Percentiles rank a stretch among this genome's conserved stretches.
Conservation (phyloP, 2,797 vertebrate species). For the Enoplosus armatus region DNA sequence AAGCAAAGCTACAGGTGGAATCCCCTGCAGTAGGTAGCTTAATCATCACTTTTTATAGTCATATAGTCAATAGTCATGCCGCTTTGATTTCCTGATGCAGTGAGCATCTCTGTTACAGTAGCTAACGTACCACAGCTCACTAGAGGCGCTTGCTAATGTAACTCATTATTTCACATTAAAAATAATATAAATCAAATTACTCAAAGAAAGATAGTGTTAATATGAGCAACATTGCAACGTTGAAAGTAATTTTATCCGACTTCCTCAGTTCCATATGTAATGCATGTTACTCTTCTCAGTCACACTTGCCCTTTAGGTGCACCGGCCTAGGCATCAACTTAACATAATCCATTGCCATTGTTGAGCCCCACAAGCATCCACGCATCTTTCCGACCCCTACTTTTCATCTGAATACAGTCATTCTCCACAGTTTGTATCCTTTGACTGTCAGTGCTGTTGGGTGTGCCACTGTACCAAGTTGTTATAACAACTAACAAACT, state of each 20-base stretch:
- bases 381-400: conserved; percentile 6
- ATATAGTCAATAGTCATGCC: neutral
- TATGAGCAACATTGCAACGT: too few species aligned
- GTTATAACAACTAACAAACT: conserved; percentile 45
- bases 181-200: neutral
- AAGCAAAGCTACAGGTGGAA: neutral
- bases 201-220: too few species aligned
- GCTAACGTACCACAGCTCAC: neutral
- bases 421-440: conserved; percentile 29
- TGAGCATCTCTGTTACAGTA: neutral
- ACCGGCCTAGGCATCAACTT: neutral
- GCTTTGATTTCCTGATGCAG: neutral
- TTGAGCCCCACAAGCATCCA: conserved; percentile 5
- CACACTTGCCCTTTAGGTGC: neutral
- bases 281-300: neutral
- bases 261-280: too few species aligned
- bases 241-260: too few species aligned
- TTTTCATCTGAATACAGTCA: conserved; percentile 16
- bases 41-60: neutral
- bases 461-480: conserved; percentile 45
- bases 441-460: conserved; percentile 39
- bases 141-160: neutral
- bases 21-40: neutral
- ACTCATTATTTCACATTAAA: neutral
- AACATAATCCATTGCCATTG: neutral